Base-by-base conservation (phyloP, 2,888 invertebrate genomes). In the Oxyscelio sp. region DNA sequence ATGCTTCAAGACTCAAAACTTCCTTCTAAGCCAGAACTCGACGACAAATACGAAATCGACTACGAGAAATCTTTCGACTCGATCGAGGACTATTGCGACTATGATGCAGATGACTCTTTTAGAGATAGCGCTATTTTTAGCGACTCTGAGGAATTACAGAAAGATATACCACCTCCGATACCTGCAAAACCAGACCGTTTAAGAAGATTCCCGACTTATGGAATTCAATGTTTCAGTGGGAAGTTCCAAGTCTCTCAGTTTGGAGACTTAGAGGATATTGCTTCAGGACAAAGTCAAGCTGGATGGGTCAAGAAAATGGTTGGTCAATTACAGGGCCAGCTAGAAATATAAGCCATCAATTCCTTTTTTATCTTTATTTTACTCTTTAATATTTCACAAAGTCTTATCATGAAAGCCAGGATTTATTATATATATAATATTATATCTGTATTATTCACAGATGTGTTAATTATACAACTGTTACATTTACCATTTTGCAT, bases 111-210 rank as follows among this genome's bases (percentile, higher is more conserved):
- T 87, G 96, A 96, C 86, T 95, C 96, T 0, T 97, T 97, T 90
- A 95, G 97, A 89, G 98, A 98, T 92, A 97, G 97, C 65, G 97
- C 97, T 85, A 97, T 97, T 88, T 97, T 97, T 93, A 97, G 97
- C 85, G 97, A 97, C 90, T 96, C 95, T 83, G 96, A 97, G 81
- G 96, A 97, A 3, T 78, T 88, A 0, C 71, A 71, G n/a, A 92
- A 92, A 79, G 54, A 90, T 6, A 90, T 90, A 0, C 93, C 93
- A 2, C 92, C 93, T 0, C 89, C 93, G 9, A 92, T 93, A 0
- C 87, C 85, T 0, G 92, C 91, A 2, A 94, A 94, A 52, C 93
- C 94, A 0, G 90, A 89, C 19, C 88, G 90, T 54, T 75, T 93
- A 0, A 91, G 89, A 22, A 63, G 88, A 3, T 87, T 87, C 52